A percentile compares a stretch with the other conserved stretches of the same genome.
These are phyloP conservation scores for Cygnus buccinator DNA, from an alignment of 2,113 vertebrate species.

Conservation along the genomic window DNA sequence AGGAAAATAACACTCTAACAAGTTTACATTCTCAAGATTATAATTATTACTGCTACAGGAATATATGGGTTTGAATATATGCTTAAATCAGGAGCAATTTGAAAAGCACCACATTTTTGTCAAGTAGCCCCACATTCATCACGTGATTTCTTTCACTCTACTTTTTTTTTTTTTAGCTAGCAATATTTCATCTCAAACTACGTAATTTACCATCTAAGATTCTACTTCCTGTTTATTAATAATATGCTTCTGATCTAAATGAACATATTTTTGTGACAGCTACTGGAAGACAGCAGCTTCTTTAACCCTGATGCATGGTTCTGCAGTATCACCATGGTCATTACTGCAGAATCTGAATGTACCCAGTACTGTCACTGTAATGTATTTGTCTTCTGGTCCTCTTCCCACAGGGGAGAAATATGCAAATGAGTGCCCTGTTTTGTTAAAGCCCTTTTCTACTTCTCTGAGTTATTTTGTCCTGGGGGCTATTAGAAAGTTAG, in stretches of 20 bases:
- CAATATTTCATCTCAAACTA: background rate
- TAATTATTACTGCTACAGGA: background rate
- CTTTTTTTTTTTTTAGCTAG: background rate
- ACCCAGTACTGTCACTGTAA: background rate
- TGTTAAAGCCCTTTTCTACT: constrained; percentile 8
- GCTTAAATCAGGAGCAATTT: background rate
- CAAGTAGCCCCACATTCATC: background rate
- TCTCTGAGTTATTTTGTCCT: background rate
- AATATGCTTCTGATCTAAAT: constrained; percentile 14
- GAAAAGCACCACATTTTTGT: background rate
- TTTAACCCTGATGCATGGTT: accelerated
- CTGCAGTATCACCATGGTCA: background rate
- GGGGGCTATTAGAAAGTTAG: background rate
- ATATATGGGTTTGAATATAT: background rate
- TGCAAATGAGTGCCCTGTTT: constrained; percentile 19
- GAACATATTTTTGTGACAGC: constrained; percentile 19
- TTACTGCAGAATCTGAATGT: background rate
- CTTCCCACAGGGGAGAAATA: constrained; percentile 9
- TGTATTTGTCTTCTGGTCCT: background rate
- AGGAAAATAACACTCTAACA: background rate
- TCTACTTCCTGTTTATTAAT: constrained; percentile 24
- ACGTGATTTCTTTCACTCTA: background rate
- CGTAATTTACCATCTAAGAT: background rate
- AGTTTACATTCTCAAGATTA: constrained; percentile 6
- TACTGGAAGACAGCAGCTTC: background rate